These are phyloP conservation scores for Ophion ellenae DNA, from an alignment of 2,888 invertebrate genomes.

Conservation along the genomic window DNA sequence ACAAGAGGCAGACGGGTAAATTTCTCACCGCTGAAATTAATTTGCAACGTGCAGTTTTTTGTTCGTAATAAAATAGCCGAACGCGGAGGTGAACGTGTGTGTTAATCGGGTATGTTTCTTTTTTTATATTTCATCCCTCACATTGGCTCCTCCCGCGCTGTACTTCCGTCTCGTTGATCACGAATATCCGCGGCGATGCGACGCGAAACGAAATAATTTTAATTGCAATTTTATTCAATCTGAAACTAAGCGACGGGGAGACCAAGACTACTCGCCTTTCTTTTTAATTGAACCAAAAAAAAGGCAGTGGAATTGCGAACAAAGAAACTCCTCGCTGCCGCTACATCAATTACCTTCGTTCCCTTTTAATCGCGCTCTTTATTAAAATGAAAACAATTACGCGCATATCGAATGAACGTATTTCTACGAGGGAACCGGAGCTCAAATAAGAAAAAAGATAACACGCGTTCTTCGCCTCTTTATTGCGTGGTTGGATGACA, in stretches of 20 bases:
- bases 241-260: constrained; percentile 19
- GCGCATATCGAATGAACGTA: too few relatives aligned
- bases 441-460: too few relatives aligned
- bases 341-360: too few relatives aligned
- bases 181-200: constrained; percentile 35
- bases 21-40: constrained; percentile 32
- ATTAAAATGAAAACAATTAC: background rate
- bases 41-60: constrained; percentile 48
- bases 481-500: too few relatives aligned
- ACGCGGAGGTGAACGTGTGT: constrained; percentile 5
- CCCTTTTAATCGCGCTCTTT: background rate
- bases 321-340: too few relatives aligned
- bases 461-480: too few relatives aligned
- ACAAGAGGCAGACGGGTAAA: background rate
- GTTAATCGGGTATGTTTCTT: constrained; percentile 42
- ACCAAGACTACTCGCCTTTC: too few relatives aligned
- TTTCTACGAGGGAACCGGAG: too few relatives aligned
- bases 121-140: constrained; percentile 11
- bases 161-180: constrained; percentile 62
- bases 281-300: too few relatives aligned
- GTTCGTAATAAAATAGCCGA: constrained; percentile 31
- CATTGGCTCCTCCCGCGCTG: constrained; percentile 8
- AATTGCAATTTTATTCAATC: constrained; percentile 48
- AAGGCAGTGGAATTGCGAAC: background rate
- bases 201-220: constrained; percentile 30